Evolutionary conservation across 2,888 invertebrate species (phyloP), one percentile per base, ranked within the genome.

Genomic region (Nebria salina): DNA sequence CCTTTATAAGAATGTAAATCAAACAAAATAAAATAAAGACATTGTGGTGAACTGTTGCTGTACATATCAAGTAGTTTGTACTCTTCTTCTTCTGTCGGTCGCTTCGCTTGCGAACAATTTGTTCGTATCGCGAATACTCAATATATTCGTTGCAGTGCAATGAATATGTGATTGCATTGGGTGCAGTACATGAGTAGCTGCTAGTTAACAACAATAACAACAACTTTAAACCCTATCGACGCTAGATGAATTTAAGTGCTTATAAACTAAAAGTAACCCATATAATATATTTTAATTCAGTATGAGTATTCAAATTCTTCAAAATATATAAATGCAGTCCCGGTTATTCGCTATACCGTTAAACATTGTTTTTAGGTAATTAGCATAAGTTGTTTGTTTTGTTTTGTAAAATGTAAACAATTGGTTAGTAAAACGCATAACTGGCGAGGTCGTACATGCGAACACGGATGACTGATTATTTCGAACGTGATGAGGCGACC

Each of bases 111-210:
- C 54, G 54, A 8, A 54, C 54, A 54, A 54, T 54, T 54, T 13
- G 68, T 70, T 20, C 34, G 70, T 34, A 70, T 34, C 72, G 34
- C 72, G 78, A 72, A 78, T 78, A 78, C 78, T 78, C 73, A 78
- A 78, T 78, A 72, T 72, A 70, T 25, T 66, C 76, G 41, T 43
- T 26, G 43, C 7, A 66, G 26, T 41, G 79, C 79, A 79, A 79
- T 79, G 79, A 74, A 79, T 79, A 79, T 79, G 75, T 75, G 79
- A 79, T 79, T 68, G 68, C 54, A 73, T 74, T 78, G 77, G 77
- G 77, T 77, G 77, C 77, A 78, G 74, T 66, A 73, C 41, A 13
- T 54, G 54, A 54, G 54, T 54, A 7, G 54, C 3, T 54, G 54
- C 54, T 54, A 13, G 54, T 7, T 54, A 1, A 54, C 13, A 54